These are phyloP conservation scores for Zeugodacus cucurbitae DNA, from an alignment of 1,140 invertebrate genomes.

Conservation along the genomic window DNA sequence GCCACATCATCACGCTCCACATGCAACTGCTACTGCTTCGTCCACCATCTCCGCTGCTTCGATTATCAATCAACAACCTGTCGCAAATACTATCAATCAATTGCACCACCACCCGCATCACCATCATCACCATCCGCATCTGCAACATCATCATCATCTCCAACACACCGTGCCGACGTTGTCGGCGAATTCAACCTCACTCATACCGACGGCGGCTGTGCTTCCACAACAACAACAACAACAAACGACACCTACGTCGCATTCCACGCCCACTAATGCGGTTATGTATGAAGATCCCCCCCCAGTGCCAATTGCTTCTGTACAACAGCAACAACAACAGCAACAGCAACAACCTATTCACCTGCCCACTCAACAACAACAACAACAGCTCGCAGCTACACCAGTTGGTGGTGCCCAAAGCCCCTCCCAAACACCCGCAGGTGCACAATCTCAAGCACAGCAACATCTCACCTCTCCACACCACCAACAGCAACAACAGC, in stretches of 20 bases:
- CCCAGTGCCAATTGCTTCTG: conserved; percentile 59
- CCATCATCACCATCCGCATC: conserved; percentile 50
- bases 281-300: conserved; percentile 65
- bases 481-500: conserved; percentile 60
- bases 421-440: conserved; percentile 59
- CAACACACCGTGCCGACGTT: conserved; percentile 47
- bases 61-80: conserved; percentile 44
- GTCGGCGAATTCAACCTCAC: conserved; percentile 51
- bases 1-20: conserved; percentile 59
- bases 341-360: conserved; percentile 50
- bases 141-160: conserved; percentile 48
- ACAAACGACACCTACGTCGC: conserved; percentile 61
- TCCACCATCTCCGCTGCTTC: conserved; percentile 16
- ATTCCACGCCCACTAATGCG: conserved; percentile 65
- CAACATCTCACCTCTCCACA: conserved; percentile 63
- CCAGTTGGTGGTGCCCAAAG: conserved; percentile 58
- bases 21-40: conserved; percentile 49
- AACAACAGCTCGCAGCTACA: conserved; percentile 56
- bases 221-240: conserved; percentile 48
- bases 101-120: conserved; percentile 48
- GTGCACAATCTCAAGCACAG: conserved; percentile 54
- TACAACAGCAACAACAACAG: conserved; percentile 48
- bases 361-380: conserved; percentile 54
- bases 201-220: conserved; percentile 47
- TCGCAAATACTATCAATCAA: conserved; percentile 41